Conservation (phyloP, 2,888 invertebrate species). For the Exocentrus adspersus region DNA sequence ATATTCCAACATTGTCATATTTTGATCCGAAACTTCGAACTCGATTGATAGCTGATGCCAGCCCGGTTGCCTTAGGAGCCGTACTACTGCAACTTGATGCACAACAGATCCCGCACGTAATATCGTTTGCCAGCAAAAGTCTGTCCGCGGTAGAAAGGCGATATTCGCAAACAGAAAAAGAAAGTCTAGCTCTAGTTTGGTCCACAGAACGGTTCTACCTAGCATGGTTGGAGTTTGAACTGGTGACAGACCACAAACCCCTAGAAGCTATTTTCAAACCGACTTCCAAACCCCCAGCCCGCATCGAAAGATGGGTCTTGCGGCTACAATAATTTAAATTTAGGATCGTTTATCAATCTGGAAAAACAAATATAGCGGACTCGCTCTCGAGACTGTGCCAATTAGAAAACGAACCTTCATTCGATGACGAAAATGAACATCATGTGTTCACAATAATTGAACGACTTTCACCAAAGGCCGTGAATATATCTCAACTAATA, state of each 20-base stretch:
- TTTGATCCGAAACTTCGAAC: conserved; percentile 41
- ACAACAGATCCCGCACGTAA: too few relatives aligned
- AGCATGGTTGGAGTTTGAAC: conserved; percentile 58
- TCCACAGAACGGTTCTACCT: too few relatives aligned
- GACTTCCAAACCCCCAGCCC: conserved; percentile 41
- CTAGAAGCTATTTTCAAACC: conserved; percentile 54
- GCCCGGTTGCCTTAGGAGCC: conserved; percentile 49
- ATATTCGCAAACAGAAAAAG: too few relatives aligned
- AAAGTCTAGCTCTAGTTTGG: too few relatives aligned
- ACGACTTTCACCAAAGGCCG: conserved; percentile 32
- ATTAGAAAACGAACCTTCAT: conserved; percentile 24
- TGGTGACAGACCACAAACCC: conserved; percentile 55
- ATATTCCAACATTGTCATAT: conserved; percentile 40
- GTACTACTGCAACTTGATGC: too few relatives aligned
- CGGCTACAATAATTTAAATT: conserved; percentile 41
- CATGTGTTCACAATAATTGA: conserved; percentile 39
- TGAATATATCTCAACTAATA: conserved; percentile 27
- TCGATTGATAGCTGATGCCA: conserved; percentile 47
- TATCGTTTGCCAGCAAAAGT: too few relatives aligned
- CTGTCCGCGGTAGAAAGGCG: too few relatives aligned
- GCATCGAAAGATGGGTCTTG: conserved; percentile 44
- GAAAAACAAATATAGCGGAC: conserved; percentile 21
- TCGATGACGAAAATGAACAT: conserved; percentile 36
- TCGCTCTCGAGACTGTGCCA: conserved; percentile 32
- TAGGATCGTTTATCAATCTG: conserved; percentile 24